Evolutionary conservation across 2,888 invertebrate genomes (phyloP), one percentile per base, ranked within the genome.

Genomic region (Leptopilina syphax): DNA sequence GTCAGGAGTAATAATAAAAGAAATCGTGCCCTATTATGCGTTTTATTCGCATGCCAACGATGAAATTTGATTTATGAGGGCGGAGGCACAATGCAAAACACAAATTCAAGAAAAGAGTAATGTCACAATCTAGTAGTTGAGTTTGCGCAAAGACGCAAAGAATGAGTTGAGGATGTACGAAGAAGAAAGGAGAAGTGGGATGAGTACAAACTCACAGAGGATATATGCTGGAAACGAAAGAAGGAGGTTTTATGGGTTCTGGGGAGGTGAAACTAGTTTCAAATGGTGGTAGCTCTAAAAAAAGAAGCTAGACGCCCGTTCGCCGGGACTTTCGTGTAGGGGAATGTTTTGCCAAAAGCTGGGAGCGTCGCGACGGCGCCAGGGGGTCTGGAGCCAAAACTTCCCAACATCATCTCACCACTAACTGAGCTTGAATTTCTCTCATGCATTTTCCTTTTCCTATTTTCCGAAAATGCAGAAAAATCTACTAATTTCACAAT

Each of bases 291-390:
- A 84, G 86, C 83, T 78, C 85, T 86, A 88, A 88, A 88, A 78
- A 87, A 87, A 78, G 87, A 50, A 87, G 84, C 85, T 84, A 86
- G 86, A 83, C 79, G 81, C 81, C 81, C 84, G 86, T 86, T 84
- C 84, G 84, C 86, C 85, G 85, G 87, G 86, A 84, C 85, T 84
- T 80, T 84, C 85, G 87, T 82, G 85, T 50, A 50, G 85, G 86
- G 44, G 87, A 87, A 89, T 89, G 88, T 89, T 90, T 90, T 90
- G 90, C 89, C 90, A 90, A 90, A 90, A 89, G 88, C 89, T 86
- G 86, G 87, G 85, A 86, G 86, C 89, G 90, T 85, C 90, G 88
- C 88, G 90, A 90, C 90, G 90, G 90, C 90, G 90, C 90, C 90
- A 89, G 88, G 88, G 88, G 86, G 90, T 90, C 90, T 90, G 90